Percentiles rank a stretch among this genome's conserved stretches.
Evolutionary conservation across 2,113 vertebrate species (phyloP).

Genomic region (Aegypius monachus): DNA sequence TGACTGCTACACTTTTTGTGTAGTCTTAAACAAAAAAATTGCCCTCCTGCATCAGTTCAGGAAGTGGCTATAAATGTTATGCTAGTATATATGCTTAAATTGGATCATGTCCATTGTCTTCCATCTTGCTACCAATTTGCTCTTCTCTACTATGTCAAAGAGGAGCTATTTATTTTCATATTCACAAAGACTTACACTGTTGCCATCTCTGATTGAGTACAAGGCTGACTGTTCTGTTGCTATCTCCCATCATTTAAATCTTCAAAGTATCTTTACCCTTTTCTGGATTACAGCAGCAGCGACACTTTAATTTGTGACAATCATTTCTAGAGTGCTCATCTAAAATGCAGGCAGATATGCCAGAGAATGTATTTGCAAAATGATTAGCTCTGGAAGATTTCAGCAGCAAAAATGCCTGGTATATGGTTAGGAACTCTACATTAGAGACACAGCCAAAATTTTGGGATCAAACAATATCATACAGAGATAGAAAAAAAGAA

Average conservation of each 20-base stretch:
- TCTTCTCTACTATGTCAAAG: neutral
- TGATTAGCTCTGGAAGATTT: slow-evolving; percentile 33
- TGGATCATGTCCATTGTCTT: neutral
- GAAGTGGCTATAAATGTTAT: neutral
- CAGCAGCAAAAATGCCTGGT: neutral
- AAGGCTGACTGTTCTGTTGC: slow-evolving; percentile 5
- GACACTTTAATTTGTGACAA: slow-evolving; percentile 15
- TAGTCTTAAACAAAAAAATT: neutral
- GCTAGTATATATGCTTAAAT: neutral
- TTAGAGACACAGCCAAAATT: neutral
- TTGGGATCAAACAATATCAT: neutral
- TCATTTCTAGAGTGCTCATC: slow-evolving; percentile 31
- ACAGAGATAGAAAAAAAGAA: neutral
- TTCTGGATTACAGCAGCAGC: slow-evolving; percentile 37
- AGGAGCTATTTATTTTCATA: neutral
- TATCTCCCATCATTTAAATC: slow-evolving; percentile 14
- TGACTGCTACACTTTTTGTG: neutral
- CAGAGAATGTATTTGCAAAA: slow-evolving; percentile 23
- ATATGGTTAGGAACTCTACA: neutral
- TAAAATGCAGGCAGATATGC: slow-evolving; percentile 45
- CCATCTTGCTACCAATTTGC: neutral
- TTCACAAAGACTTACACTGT: neutral
- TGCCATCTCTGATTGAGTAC: neutral
- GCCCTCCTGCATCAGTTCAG: neutral
- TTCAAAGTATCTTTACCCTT: slow-evolving; percentile 29